phyloP scores from a whole-genome alignment of 2,888 invertebrate species.

The Eudemis profundana region DNA sequence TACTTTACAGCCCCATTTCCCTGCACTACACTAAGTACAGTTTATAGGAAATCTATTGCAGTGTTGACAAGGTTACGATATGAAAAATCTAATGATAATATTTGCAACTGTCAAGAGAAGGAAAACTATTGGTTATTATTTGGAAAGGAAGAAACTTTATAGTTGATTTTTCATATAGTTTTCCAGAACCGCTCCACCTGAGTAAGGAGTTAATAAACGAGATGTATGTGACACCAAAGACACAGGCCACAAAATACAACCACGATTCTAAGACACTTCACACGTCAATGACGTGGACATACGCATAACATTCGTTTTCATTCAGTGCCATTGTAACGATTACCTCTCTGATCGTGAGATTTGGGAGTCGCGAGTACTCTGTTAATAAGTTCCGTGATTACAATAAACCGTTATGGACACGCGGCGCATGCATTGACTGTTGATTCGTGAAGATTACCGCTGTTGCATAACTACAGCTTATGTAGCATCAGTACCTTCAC shows the following conservation, averaged over 20 bases:
- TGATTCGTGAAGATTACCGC: slow-evolving; percentile 69
- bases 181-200: no score
- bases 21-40: neutral
- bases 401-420: slow-evolving; percentile 75
- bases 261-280: slow-evolving; percentile 22
- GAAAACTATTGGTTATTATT: no score
- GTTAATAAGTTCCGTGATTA: slow-evolving; percentile 72
- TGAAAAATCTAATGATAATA: no score
- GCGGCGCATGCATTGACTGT: slow-evolving; percentile 69
- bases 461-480: slow-evolving; percentile 68
- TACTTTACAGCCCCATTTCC: neutral
- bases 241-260: neutral
- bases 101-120: no score
- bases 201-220: no score
- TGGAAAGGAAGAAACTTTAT: no score
- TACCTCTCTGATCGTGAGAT: slow-evolving; percentile 38
- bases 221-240: no score
- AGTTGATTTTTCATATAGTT: no score
- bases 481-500: slow-evolving; percentile 22
- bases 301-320: slow-evolving; percentile 37
- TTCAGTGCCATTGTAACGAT: slow-evolving; percentile 35
- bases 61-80: no score
- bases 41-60: neutral
- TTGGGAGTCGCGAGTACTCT: slow-evolving; percentile 29
- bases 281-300: slow-evolving; percentile 16